These are phyloP conservation scores for Eueides isabella DNA, from an alignment of 1,140 invertebrate species.

Conservation along the genomic window DNA sequence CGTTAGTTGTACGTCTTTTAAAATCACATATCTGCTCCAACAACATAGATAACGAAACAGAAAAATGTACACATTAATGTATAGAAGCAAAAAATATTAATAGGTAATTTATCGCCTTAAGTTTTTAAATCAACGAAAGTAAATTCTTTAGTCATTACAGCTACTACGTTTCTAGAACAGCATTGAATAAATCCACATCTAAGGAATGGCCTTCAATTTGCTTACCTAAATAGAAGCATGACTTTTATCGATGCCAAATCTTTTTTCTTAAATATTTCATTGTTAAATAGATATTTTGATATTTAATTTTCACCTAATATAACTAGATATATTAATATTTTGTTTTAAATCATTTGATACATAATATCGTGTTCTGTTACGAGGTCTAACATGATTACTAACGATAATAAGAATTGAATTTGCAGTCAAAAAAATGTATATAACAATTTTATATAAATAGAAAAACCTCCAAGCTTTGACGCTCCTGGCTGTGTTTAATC, in stretches of 20 bases:
- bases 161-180: slow-evolving; percentile 52
- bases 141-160: slow-evolving; percentile 29
- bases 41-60: background rate
- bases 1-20: too few species aligned
- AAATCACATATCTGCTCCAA: too few species aligned
- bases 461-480: too few species aligned
- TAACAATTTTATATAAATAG: too few species aligned
- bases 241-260: slow-evolving; percentile 53
- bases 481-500: too few species aligned
- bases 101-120: slow-evolving; percentile 8
- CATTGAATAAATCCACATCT: slow-evolving; percentile 49
- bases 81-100: background rate
- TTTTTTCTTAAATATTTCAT: slow-evolving; percentile 31
- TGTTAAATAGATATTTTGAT: background rate
- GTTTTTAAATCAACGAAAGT: slow-evolving; percentile 22
- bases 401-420: too few species aligned
- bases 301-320: too few species aligned
- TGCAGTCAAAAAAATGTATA: too few species aligned
- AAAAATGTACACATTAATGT: slow-evolving; percentile 55
- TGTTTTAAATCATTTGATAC: too few species aligned
- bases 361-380: too few species aligned
- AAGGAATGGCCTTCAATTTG: slow-evolving; percentile 47
- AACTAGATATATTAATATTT: too few species aligned
- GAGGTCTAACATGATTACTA: too few species aligned
- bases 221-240: slow-evolving; percentile 55